Evolutionary conservation across 1,140 invertebrate species (phyloP).

Genomic region (Drosophila erecta): DNA sequence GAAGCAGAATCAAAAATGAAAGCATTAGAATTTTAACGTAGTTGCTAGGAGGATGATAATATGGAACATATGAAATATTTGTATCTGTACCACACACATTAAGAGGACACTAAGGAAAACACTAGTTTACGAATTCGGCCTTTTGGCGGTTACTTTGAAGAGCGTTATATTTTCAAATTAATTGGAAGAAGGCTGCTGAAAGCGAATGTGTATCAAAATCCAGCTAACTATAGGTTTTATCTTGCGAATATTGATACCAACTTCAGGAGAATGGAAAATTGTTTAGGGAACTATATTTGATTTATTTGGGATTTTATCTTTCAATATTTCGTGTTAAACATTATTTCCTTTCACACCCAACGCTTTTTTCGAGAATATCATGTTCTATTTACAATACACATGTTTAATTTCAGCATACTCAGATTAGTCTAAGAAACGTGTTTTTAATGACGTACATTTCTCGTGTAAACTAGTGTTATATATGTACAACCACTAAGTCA

Average conservation of each 20-base stretch:
- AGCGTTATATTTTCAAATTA: neutral
- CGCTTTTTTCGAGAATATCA: neutral
- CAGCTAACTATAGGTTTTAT: neutral
- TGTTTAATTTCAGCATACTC: slow-evolving; percentile 16
- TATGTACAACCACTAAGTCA: slow-evolving; percentile 43
- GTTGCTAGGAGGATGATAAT: slow-evolving; percentile 2
- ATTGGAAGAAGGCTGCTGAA: slow-evolving; percentile 2
- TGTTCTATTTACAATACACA: neutral
- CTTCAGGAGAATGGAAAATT: neutral
- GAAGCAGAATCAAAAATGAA: slow-evolving; percentile 27
- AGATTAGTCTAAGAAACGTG: slow-evolving; percentile 10
- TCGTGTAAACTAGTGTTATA: slow-evolving; percentile 29
- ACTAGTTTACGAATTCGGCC: slow-evolving; percentile 6
- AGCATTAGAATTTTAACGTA: slow-evolving; percentile 18
- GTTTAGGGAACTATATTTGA: neutral
- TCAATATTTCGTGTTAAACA: neutral
- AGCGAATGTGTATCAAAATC: neutral
- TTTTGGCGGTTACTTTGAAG: slow-evolving; percentile 2
- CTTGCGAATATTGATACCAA: neutral
- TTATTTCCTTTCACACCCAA: neutral
- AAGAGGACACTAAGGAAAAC: slow-evolving; percentile 3
- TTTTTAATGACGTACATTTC: slow-evolving; percentile 10
- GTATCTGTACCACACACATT: slow-evolving; percentile 17
- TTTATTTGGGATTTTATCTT: no score
- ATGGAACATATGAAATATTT: slow-evolving; percentile 6